Evolutionary conservation across 2,113 vertebrate genomes (phyloP).

Genomic region (Chelonoidis abingdonii): DNA sequence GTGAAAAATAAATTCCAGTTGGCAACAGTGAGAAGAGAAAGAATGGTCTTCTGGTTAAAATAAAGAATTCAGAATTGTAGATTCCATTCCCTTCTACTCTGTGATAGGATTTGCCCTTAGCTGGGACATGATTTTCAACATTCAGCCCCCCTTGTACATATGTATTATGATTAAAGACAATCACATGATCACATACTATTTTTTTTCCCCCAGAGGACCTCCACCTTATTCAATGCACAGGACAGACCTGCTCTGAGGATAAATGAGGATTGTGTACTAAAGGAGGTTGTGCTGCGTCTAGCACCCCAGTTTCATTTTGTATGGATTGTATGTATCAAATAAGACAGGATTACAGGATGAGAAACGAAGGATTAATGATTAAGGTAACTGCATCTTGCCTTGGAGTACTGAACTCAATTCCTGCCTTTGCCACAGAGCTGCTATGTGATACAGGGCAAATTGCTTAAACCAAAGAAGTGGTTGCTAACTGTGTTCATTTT

Average conservation of each 20-base stretch:
- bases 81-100: neutral
- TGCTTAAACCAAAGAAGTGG: neutral
- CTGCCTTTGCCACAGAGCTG: neutral
- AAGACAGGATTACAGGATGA: neutral
- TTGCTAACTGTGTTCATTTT: neutral
- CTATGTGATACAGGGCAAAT: neutral
- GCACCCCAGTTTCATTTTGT: neutral
- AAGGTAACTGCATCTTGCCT: neutral
- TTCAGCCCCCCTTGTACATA: neutral
- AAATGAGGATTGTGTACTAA: neutral
- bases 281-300: neutral
- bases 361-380: neutral
- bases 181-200: neutral
- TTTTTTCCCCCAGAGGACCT: too few species aligned
- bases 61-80: neutral
- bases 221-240: neutral
- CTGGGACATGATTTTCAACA: neutral
- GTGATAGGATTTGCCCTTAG: neutral
- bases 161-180: neutral
- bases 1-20: neutral
- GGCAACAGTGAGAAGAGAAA: neutral
- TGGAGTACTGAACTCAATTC: neutral
- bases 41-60: neutral
- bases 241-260: neutral
- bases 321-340: neutral